phyloP scores from a whole-genome alignment of 2,888 invertebrate species.

The Xanthia togata region DNA sequence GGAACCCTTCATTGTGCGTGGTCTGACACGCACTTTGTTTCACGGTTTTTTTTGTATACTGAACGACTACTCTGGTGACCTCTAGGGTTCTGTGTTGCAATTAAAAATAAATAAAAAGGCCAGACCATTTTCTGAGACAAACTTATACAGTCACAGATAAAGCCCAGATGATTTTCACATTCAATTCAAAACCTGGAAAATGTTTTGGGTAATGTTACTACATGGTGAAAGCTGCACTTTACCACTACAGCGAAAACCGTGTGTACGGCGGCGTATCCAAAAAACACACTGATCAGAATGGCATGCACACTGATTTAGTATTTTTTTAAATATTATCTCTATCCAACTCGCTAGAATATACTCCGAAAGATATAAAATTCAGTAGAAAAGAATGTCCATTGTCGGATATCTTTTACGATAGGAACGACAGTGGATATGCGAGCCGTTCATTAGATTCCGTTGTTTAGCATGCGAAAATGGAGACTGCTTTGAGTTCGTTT shows the following conservation, averaged over 20 bases:
- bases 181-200: not conserved
- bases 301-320: constrained; percentile 12
- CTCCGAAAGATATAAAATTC: constrained; percentile 1
- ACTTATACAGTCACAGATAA: too few relatives aligned
- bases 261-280: not conserved
- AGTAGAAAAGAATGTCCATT: constrained; percentile 17
- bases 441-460: constrained; percentile 33
- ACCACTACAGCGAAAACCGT: not conserved
- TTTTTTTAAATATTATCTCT: constrained; percentile 3
- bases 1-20: too few relatives aligned
- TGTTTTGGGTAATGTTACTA: not conserved
- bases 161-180: too few relatives aligned
- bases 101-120: too few relatives aligned
- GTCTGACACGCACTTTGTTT: too few relatives aligned
- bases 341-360: not conserved
- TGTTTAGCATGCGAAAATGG: constrained; percentile 10
- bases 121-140: too few relatives aligned
- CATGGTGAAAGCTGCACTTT: not conserved
- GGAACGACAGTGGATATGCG: constrained; percentile 28
- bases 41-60: too few relatives aligned
- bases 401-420: constrained; percentile 32
- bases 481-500: constrained; percentile 1
- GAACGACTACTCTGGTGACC: too few relatives aligned
- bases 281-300: not conserved
- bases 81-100: too few relatives aligned